Evolutionary conservation across 2,113 vertebrate genomes (phyloP), one percentile per base, ranked within the genome.

Genomic region (Reinhardtius hippoglossoides): DNA sequence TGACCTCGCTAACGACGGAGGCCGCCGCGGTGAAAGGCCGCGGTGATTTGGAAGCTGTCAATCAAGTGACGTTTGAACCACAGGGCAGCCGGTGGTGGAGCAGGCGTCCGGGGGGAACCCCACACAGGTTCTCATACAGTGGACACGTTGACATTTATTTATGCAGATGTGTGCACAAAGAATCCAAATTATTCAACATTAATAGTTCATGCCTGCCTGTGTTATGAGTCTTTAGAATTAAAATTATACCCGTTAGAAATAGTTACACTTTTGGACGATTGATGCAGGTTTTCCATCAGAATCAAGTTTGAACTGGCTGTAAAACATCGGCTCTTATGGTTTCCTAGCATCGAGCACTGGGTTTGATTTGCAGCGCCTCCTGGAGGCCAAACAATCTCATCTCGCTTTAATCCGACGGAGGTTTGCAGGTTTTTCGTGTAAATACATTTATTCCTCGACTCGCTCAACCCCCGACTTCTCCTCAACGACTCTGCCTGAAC

Each of bases 101-200:
- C 59, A 12, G 44, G 57, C 27, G 31, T 35, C 12, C 14, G 15
- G 35, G n/a, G 42, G 71, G 20, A 1, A 59, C 54, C 15, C 18
- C 57, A 26, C 57, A 5, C 58, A 37, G 44, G 35, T 70, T 50
- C 71, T 73, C 21, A 54, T 10, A n/a, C 23, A 15, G 16, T 4
- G 16, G 68, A 59, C 71, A 79, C 9, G 0, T 12, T 86, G 78
- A 80, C 75, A 86, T 83, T 86, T 81, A 56, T 61, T 27, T 16
- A 9, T 81, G 77, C 78, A 71, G 74, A 81, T 76, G 37, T 81
- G 55, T 3, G 1, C 18, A 37, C 10, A 27, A 7, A 3, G 8
- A 55, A 0, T 12, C 52, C 23, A 5, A 31, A 55, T 55, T 18
- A 69, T 18, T 65, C 13, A 5, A 27, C 21, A 1, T 21, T n/a